Conservation (phyloP, 1,140 invertebrate genomes). For the Zaprionus ornatus region DNA sequence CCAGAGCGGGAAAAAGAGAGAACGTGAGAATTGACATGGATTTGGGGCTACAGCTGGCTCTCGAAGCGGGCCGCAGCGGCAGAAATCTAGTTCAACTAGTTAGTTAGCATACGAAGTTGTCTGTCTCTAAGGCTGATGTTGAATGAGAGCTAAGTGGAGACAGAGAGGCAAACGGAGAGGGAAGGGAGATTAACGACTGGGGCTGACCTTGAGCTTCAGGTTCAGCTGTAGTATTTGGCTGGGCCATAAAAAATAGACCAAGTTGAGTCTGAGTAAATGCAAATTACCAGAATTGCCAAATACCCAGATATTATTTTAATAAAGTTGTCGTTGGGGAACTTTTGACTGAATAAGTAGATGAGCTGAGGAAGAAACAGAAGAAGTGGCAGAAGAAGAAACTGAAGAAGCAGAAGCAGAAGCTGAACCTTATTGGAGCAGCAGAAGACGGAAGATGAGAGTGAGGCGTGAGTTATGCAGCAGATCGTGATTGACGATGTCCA, state of each 20-base stretch:
- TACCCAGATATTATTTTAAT: constrained; percentile 51
- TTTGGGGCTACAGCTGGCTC: constrained; percentile 12
- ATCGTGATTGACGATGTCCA: constrained; percentile 25
- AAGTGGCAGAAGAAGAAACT: neutral
- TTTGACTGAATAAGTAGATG: neutral
- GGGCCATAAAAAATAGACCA: constrained; percentile 70
- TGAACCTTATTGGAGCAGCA: constrained; percentile 17
- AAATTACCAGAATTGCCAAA: constrained; percentile 42
- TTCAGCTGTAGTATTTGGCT: constrained; percentile 7
- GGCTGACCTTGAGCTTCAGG: constrained; percentile 60
- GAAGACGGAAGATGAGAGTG: constrained; percentile 14
- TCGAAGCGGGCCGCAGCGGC: constrained; percentile 36
- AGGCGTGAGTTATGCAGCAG: constrained; percentile 43
- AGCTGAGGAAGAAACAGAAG: too few species aligned
- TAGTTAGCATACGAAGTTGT: constrained; percentile 66
- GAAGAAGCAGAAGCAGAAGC: neutral
- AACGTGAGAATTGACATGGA: constrained; percentile 2
- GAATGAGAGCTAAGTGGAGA: neutral
- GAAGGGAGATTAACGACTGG: constrained; percentile 9
- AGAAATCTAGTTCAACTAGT: constrained; percentile 75
- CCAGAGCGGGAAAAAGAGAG: neutral
- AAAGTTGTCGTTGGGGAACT: constrained; percentile 47
- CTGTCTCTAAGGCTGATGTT: constrained; percentile 50
- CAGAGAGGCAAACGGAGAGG: neutral
- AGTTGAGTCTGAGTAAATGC: constrained; percentile 43